These are phyloP conservation scores for Cheilosia variabilis DNA, from an alignment of 2,888 invertebrate genomes.

Conservation along the genomic window DNA sequence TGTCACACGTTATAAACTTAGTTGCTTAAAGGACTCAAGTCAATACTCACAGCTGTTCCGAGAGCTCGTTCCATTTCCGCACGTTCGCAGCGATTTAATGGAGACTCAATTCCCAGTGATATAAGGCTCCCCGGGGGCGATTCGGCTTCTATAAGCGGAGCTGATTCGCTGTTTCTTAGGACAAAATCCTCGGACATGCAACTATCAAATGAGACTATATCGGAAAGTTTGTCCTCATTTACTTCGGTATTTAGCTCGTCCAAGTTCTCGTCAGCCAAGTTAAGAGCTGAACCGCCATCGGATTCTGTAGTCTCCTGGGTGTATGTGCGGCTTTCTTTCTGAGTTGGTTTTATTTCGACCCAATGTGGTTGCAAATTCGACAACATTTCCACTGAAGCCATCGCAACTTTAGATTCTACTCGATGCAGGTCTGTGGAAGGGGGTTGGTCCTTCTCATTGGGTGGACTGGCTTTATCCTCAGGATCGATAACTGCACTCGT, in stretches of 20 bases:
- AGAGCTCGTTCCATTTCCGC: slow-evolving; percentile 51
- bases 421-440: neutral
- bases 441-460: neutral
- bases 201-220: slow-evolving; percentile 9
- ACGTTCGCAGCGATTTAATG: slow-evolving; percentile 33
- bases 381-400: slow-evolving; percentile 12
- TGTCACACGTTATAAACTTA: neutral
- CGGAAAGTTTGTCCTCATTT: neutral
- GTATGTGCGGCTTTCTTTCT: slow-evolving; percentile 5
- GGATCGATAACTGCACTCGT: neutral
- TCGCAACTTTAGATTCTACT: neutral
- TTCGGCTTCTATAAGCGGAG: neutral
- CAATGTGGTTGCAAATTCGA: slow-evolving; percentile 45
- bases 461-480: neutral
- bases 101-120: slow-evolving; percentile 33
- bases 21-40: neutral
- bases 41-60: slow-evolving; percentile 35
- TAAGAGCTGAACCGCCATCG: neutral
- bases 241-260: neutral
- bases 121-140: slow-evolving; percentile 10
- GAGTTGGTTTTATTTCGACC: slow-evolving; percentile 60
- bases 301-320: neutral
- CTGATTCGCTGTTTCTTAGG: neutral
- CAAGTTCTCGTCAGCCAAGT: neutral
- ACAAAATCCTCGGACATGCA: slow-evolving; percentile 26